Conservation (phyloP, 2,113 vertebrate genomes). For the Scomber japonicus region DNA sequence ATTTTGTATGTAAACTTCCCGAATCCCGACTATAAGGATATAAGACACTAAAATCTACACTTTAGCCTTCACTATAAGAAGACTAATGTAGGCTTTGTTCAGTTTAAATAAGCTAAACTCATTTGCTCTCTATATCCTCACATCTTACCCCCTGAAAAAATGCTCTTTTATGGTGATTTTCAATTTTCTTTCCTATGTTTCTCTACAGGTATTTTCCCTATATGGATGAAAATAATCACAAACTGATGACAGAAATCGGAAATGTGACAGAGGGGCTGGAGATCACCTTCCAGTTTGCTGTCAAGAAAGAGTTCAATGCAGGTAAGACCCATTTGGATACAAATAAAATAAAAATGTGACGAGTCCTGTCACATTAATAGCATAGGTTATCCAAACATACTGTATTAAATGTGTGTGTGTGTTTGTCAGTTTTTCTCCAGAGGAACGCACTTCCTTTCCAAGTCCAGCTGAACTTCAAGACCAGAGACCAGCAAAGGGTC, state of each 20-base stretch:
- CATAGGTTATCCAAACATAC: too few species aligned
- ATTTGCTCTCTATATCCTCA: too few species aligned
- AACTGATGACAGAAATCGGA: slow-evolving; percentile 79
- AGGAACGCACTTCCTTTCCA: slow-evolving; percentile 80
- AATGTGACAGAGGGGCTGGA: slow-evolving; percentile 81
- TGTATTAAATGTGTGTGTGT: neutral
- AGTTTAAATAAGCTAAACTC: neutral
- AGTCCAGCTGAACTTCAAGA: slow-evolving; percentile 83
- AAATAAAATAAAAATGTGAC: neutral
- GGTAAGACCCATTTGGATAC: slow-evolving; percentile 54
- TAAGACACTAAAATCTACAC: neutral
- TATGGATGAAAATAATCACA: slow-evolving; percentile 75
- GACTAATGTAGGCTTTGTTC: neutral
- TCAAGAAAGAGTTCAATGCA: slow-evolving; percentile 75
- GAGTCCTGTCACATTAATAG: neutral
- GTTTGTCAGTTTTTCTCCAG: slow-evolving; percentile 73
- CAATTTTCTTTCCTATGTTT: neutral
- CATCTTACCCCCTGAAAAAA: too few species aligned
- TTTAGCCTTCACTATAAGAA: neutral
- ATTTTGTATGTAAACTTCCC: neutral
- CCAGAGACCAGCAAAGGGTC: slow-evolving; percentile 79
- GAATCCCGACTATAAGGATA: neutral
- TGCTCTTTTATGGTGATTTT: neutral
- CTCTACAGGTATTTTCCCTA: slow-evolving; percentile 81
- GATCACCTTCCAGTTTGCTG: slow-evolving; percentile 84